Evolutionary conservation across 2,797 vertebrate genomes (phyloP).

Genomic region (Pelodytes ibericus): DNA sequence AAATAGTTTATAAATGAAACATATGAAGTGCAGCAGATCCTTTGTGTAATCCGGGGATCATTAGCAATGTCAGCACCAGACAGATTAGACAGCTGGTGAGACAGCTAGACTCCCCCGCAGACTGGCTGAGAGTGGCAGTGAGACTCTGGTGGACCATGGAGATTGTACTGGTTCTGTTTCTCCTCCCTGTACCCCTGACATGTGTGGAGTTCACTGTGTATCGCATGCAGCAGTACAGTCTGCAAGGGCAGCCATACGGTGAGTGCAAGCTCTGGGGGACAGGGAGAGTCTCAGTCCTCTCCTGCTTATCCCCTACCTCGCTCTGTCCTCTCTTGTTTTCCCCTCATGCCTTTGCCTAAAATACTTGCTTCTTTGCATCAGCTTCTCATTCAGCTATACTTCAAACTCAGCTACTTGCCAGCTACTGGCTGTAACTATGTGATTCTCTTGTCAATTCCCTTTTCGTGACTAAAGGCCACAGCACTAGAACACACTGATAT

Average conservation of each 20-base stretch:
- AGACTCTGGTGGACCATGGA: neutral
- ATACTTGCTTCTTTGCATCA: too few species aligned
- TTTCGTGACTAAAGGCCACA: too few species aligned
- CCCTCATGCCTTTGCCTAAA: too few species aligned
- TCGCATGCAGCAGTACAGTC: conserved; percentile 80
- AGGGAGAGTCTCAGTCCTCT: neutral
- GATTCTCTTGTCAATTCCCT: too few species aligned
- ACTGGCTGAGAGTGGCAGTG: neutral
- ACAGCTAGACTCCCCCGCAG: neutral
- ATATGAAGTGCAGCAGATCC: too few species aligned
- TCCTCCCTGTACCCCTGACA: conserved; percentile 66
- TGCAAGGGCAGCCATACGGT: conserved; percentile 72
- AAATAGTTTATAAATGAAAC: too few species aligned
- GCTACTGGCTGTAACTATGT: too few species aligned
- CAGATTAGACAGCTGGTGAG: conserved; percentile 37
- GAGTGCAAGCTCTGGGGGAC: neutral
- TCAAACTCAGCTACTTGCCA: neutral
- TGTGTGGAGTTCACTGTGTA: conserved; percentile 79
- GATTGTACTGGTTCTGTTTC: conserved; percentile 40
- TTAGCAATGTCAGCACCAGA: conserved; percentile 9
- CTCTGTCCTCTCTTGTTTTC: too few species aligned
- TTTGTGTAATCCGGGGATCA: neutral
- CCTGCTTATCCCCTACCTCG: too few species aligned
- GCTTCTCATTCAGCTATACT: too few species aligned
- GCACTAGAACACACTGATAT: too few species aligned